Conservation (phyloP, 1,140 invertebrate genomes). For the Drosophila nasuta region DNA sequence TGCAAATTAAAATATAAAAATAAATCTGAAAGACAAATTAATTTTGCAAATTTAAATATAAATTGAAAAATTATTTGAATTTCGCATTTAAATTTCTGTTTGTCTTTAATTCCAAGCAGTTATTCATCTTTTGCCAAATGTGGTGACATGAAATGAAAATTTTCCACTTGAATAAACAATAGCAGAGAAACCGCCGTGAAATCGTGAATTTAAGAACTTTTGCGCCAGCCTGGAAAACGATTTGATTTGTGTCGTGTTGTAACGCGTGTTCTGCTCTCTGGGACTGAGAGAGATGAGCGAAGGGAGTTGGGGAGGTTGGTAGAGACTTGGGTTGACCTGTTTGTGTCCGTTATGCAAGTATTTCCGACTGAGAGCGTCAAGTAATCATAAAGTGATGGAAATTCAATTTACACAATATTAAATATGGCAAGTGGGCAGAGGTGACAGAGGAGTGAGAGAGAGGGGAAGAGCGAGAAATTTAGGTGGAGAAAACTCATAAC, state of each 20-base stretch:
- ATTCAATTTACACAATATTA: conserved; percentile 82
- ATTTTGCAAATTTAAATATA: background rate
- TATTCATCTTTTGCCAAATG: background rate
- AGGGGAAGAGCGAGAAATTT: background rate
- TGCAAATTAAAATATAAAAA: too few species aligned
- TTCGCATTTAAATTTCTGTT: background rate
- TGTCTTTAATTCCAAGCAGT: background rate
- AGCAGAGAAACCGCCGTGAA: background rate
- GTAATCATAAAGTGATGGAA: conserved; percentile 83
- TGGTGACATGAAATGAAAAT: conserved; percentile 29
- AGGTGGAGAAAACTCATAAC: conserved; percentile 3
- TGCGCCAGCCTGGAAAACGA: conserved; percentile 13
- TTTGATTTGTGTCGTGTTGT: conserved; percentile 26
- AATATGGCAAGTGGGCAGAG: conserved; percentile 64
- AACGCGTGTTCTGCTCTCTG: background rate
- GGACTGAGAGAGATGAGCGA: too few species aligned
- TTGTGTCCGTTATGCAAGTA: conserved; percentile 41
- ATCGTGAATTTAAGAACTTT: background rate
- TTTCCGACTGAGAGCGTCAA: conserved; percentile 72
- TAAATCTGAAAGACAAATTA: too few species aligned
- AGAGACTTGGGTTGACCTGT: background rate
- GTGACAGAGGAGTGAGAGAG: background rate
- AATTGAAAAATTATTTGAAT: background rate
- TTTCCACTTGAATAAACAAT: conserved; percentile 28
- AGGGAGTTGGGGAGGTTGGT: too few species aligned